Conservation (phyloP, 2,888 invertebrate genomes). For the Stenchaetothrips biformis region DNA sequence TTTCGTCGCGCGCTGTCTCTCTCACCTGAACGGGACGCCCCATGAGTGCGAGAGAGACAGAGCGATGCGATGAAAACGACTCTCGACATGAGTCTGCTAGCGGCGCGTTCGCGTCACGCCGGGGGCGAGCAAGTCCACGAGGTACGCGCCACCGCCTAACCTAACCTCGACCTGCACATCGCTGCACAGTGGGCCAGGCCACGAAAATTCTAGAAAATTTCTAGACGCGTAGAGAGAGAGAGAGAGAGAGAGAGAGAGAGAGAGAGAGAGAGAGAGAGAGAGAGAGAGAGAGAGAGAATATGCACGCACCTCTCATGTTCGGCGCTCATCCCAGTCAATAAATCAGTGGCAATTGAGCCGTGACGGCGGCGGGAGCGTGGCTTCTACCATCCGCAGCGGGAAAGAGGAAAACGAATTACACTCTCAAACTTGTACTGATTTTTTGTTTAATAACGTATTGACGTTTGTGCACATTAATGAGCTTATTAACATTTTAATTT, state of each 20-base stretch:
- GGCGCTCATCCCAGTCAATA: background rate
- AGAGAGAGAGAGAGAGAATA: background rate
- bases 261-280: background rate
- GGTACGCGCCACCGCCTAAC: background rate
- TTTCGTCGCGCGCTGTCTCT: background rate
- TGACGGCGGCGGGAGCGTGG: conserved; percentile 2
- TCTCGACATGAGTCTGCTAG: background rate
- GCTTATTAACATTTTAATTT: too few relatives aligned
- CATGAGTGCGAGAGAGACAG: too few relatives aligned
- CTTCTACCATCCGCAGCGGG: background rate
- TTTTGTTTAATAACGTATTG: too few relatives aligned
- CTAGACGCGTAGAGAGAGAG: background rate
- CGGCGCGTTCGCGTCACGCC: background rate
- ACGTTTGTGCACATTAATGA: too few relatives aligned
- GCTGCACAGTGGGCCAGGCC: background rate
- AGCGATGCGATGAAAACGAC: background rate
- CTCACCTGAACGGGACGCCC: background rate
- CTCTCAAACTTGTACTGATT: too few relatives aligned
- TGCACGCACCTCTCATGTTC: background rate
- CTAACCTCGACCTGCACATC: too few relatives aligned
- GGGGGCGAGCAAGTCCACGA: too few relatives aligned
- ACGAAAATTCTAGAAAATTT: background rate
- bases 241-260: too few relatives aligned
- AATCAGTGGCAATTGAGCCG: conserved; percentile 13
- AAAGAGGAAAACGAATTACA: background rate